Evolutionary conservation across 2,888 invertebrate genomes (phyloP).

Genomic region (Galerucella calmariensis): DNA sequence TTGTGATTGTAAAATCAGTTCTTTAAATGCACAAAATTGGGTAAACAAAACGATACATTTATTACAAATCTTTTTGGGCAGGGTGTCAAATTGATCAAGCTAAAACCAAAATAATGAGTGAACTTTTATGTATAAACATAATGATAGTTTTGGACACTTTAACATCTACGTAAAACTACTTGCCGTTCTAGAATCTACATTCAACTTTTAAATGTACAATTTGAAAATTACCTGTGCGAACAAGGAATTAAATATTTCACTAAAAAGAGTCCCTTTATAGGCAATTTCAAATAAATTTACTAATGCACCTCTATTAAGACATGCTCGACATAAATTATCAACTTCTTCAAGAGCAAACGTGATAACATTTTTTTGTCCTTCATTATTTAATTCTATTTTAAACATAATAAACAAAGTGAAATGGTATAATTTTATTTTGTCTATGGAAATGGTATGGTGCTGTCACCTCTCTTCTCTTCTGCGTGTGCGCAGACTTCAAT

Average conservation of each 20-base stretch:
- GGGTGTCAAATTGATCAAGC: slow-evolving; percentile 6
- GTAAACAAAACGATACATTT: not conserved
- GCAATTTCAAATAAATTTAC: not conserved
- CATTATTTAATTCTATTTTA: slow-evolving; percentile 4
- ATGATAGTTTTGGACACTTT: too few species aligned
- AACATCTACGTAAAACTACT: too few species aligned
- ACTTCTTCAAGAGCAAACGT: not conserved
- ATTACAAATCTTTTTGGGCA: slow-evolving; percentile 13
- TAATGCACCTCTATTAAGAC: not conserved
- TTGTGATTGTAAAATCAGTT: slow-evolving; percentile 7
- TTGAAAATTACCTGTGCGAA: slow-evolving; percentile 1
- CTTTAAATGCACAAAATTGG: slow-evolving; percentile 7
- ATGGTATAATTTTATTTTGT: too few species aligned
- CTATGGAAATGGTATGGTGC: too few species aligned
- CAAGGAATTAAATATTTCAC: slow-evolving; percentile 1
- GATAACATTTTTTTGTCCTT: slow-evolving; percentile 3
- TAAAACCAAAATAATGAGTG: not conserved
- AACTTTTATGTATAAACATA: not conserved
- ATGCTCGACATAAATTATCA: slow-evolving; percentile 8
- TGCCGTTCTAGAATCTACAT: too few species aligned
- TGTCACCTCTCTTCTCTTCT: too few species aligned
- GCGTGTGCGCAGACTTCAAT: too few species aligned
- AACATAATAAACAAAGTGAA: not conserved
- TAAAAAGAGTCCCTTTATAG: slow-evolving; percentile 1
- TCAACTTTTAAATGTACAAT: not conserved